Base-by-base conservation (phyloP, 2,113 vertebrate species). In the Brevimyrus niger region DNA sequence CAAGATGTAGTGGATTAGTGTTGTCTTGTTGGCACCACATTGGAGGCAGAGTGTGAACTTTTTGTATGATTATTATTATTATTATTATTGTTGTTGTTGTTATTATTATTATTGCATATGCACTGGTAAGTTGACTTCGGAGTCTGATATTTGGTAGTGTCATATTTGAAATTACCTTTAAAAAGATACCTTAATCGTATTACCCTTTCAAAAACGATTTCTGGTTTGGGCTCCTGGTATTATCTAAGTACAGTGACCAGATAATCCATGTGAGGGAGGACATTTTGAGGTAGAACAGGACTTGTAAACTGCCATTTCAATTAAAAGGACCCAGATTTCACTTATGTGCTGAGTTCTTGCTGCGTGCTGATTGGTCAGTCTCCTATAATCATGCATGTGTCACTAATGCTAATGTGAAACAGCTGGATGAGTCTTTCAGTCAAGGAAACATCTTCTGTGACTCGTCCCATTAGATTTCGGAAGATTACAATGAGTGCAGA, bases 371-470 rank as follows among this genome's bases (percentile, higher is more conserved):
- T 51, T 51, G 13, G 50, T 51, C 48, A 13, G 48, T 50, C 50
- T 51, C 50, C 50, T 51, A 15, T 51, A 17, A 51, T 15, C 13
- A 51, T 51, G 50, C 50, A 51, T 51, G 50, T 51, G 50, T 51
- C 48, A 50, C 48, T 50, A 50, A 50, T 50, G 48, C 11, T 50
- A 50, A 50, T 50, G 13, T 50, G 48, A 50, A 50, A 50, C 48
- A 50, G 48, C 48, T 50, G 48, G 48, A 48, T 50, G 10, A 50
- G 48, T 50, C 48, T 50, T 50, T 50, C 48, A 50, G 11, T 50
- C 48, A 50, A 50, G 9, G 50, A n/a, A n/a, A n/a, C n/a, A 88
- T 58, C 31, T 88, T 53, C 87, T 88, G 35, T 88, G 53, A 65
- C 51, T 4, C 55, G 86, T 87, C 10, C 23, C 21, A 35, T 51